A percentile compares a stretch with the other conserved stretches of the same genome.
Conservation (phyloP, 1,140 invertebrate genomes). For the Hydropsyche tenuis region DNA sequence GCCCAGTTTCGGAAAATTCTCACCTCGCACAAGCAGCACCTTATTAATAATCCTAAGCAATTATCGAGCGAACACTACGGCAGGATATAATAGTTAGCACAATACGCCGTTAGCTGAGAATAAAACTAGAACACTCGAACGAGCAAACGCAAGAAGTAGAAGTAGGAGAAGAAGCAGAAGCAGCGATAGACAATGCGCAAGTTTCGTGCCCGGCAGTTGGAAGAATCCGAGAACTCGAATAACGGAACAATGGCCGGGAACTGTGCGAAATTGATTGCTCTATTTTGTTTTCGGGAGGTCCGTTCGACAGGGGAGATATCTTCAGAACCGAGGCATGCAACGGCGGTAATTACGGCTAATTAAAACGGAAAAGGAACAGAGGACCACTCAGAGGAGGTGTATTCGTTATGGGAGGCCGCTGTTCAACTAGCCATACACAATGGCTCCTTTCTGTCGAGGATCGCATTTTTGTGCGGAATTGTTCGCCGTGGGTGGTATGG, state of each 20-base stretch:
- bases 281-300: slow-evolving; percentile 21
- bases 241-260: slow-evolving; percentile 11
- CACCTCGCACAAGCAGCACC: too few species aligned
- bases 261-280: slow-evolving; percentile 26
- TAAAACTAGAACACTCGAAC: too few species aligned
- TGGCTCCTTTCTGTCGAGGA: background rate
- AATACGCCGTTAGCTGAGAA: too few species aligned
- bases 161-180: too few species aligned
- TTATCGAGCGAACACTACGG: too few species aligned
- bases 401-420: background rate
- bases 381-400: background rate
- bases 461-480: background rate
- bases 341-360: slow-evolving; percentile 21
- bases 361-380: background rate
- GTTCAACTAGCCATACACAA: background rate
- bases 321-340: slow-evolving; percentile 14
- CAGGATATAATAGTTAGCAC: too few species aligned
- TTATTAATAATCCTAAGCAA: too few species aligned
- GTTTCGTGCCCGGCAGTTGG: background rate
- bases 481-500: too few species aligned
- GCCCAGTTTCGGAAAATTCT: too few species aligned
- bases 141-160: too few species aligned
- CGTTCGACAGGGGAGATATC: slow-evolving; percentile 16
- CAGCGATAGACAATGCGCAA: background rate
- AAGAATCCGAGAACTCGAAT: background rate